Evolutionary conservation across 2,113 vertebrate species (phyloP), one percentile per base, ranked within the genome.

Genomic region (Menura novaehollandiae): DNA sequence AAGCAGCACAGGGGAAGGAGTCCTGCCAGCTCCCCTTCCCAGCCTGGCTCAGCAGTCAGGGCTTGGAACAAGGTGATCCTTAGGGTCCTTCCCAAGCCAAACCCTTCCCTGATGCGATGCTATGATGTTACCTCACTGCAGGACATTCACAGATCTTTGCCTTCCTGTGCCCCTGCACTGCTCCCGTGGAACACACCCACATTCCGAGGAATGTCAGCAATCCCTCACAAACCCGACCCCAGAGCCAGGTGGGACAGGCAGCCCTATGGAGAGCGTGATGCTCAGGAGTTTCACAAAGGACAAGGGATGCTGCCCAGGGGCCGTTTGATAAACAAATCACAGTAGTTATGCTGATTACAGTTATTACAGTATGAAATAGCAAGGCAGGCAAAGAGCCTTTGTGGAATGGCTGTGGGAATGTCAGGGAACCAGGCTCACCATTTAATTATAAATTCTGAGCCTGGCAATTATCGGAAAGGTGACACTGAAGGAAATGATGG

Each of bases 401-500:
- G 83, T 55, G 80, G 59, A 41, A 24, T 11, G 51, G 85, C 92
- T 72, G 8, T 69, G 88, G 88, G 82, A 73, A 88, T 88, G 81
- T 71, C 96, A 90, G 52, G 33, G 76, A 60, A 43, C 52, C 92
- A 58, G 16, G 85, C 87, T 35, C 17, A 90, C 56, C 72, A 24
- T 9, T 24, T 43, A 59, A 87, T 91, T 74, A 63, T 7, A 77
- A 95, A 85, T 63, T 33, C 88, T 12, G 41, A 12, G 55, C 89
- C 76, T 30, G 39, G 88, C 43, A 94, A 59, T 95, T 71, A 89
- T 2, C 58, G 6, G 27, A 89, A 88, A 95, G 95, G 72, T 93
- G 91, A 69, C 94, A 81, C 91, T 56, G 84, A 85, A 87, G 76
- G 68, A 68, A 91, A 94, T 83, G 82, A 90, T 27, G 75, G 93